phyloP scores from a whole-genome alignment of 2,888 invertebrate genomes.

The Orchestes rusci region DNA sequence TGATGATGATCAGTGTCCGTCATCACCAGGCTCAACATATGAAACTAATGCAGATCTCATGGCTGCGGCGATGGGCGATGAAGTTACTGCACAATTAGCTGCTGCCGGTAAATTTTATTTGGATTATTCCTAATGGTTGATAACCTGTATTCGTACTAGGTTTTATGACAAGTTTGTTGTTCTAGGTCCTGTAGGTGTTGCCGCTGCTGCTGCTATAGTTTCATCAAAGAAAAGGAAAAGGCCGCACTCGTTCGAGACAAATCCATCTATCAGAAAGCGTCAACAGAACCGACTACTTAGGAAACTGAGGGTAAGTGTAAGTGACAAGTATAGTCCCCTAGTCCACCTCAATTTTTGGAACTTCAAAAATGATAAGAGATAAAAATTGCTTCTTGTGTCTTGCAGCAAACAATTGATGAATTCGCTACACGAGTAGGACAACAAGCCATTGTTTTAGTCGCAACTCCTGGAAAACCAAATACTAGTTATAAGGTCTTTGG shows the following conservation, averaged over 20 bases:
- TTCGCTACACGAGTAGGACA: constrained; percentile 96
- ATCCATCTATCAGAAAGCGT: constrained; percentile 90
- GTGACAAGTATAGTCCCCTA: neutral
- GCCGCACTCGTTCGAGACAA: constrained; percentile 94
- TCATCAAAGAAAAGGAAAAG: constrained; percentile 92
- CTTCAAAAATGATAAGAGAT: too few species aligned
- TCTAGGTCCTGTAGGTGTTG: constrained; percentile 87
- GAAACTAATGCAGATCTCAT: constrained; percentile 80
- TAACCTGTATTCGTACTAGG: too few species aligned
- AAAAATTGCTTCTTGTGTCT: too few species aligned
- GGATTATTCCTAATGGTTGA: neutral
- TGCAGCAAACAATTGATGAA: constrained; percentile 88
- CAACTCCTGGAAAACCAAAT: constrained; percentile 93
- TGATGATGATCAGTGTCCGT: constrained; percentile 79
- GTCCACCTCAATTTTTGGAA: neutral
- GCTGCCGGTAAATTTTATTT: constrained; percentile 87
- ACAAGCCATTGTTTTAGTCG: constrained; percentile 92
- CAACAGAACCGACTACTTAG: constrained; percentile 89
- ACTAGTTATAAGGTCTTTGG: constrained; percentile 95
- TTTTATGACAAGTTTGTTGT: too few species aligned
- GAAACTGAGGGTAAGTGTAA: constrained; percentile 62
- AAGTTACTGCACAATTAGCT: constrained; percentile 92
- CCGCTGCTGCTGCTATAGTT: constrained; percentile 93
- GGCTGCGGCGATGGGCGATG: constrained; percentile 80
- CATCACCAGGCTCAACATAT: constrained; percentile 69